phyloP scores from a whole-genome alignment of 2,113 vertebrate genomes.

The Elephantulus edwardii region DNA sequence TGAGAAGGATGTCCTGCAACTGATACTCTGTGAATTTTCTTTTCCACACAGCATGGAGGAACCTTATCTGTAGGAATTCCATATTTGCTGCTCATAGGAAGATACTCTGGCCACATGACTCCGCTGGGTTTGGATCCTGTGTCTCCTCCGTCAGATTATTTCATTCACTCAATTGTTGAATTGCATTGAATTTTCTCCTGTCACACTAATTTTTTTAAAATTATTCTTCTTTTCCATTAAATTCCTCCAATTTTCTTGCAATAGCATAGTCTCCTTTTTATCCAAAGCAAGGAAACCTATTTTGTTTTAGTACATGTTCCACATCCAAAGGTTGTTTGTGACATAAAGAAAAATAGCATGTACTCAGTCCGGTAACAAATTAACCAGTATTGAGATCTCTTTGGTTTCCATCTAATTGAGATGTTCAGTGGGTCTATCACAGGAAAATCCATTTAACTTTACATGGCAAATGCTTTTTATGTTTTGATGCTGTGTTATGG shows the following conservation, averaged over 20 bases:
- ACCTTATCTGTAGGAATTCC: background rate
- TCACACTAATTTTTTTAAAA: background rate
- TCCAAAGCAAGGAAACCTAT: background rate
- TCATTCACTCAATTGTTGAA: background rate
- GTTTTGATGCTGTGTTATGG: background rate
- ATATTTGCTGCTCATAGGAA: background rate
- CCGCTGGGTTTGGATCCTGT: background rate
- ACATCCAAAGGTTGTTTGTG: background rate
- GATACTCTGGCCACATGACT: background rate
- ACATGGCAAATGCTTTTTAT: background rate
- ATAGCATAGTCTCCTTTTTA: background rate
- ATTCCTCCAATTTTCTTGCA: background rate
- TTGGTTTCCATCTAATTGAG: background rate
- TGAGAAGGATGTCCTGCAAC: background rate
- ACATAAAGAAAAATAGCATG: background rate
- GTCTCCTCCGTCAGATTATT: background rate
- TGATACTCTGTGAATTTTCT: background rate
- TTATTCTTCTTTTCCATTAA: background rate
- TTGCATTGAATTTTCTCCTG: background rate
- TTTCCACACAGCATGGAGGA: background rate
- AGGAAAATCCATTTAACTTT: background rate
- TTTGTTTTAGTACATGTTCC: background rate
- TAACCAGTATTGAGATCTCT: background rate
- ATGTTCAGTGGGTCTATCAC: background rate
- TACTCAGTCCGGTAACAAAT: background rate